phyloP scores from a whole-genome alignment of 92 coral and sea anemone species.

The Muricea muricata region DNA sequence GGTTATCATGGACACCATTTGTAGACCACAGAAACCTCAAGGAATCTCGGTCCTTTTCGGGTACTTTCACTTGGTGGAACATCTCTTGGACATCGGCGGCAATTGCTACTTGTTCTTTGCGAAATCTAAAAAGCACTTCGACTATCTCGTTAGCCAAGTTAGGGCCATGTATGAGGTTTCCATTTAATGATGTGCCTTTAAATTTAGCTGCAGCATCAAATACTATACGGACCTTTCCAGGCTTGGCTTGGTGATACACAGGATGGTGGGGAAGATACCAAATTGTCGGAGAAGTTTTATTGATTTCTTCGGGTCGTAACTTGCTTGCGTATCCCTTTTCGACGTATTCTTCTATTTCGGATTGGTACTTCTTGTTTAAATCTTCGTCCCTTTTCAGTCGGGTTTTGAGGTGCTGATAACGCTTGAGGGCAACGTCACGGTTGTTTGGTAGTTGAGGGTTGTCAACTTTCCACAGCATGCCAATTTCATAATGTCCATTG shows the following conservation, averaged over 20 bases:
- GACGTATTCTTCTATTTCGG: background rate
- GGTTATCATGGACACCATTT: too few species aligned
- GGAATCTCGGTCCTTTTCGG: background rate
- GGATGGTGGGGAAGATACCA: constrained; percentile 37
- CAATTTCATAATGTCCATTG: background rate
- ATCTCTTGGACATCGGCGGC: background rate
- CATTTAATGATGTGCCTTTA: background rate
- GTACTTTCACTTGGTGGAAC: background rate
- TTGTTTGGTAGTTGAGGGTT: background rate
- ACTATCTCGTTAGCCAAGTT: background rate
- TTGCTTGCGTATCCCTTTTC: background rate
- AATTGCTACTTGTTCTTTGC: background rate
- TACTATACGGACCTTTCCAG: constrained; percentile 12
- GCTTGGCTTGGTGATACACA: constrained; percentile 7
- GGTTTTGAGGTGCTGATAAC: background rate
- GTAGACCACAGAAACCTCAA: background rate
- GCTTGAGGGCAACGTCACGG: constrained; percentile 20
- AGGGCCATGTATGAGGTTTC: constrained; percentile 8
- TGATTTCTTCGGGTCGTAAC: background rate
- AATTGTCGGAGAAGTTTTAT: background rate
- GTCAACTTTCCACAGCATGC: constrained; percentile 1
- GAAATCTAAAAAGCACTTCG: constrained; percentile 8
- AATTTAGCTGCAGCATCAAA: constrained; percentile 21
- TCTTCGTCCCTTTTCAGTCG: background rate
- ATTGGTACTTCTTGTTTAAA: background rate